Evolutionary conservation across 1,140 invertebrate genomes (phyloP).

Genomic region (Lamellibrachia luymesi): DNA sequence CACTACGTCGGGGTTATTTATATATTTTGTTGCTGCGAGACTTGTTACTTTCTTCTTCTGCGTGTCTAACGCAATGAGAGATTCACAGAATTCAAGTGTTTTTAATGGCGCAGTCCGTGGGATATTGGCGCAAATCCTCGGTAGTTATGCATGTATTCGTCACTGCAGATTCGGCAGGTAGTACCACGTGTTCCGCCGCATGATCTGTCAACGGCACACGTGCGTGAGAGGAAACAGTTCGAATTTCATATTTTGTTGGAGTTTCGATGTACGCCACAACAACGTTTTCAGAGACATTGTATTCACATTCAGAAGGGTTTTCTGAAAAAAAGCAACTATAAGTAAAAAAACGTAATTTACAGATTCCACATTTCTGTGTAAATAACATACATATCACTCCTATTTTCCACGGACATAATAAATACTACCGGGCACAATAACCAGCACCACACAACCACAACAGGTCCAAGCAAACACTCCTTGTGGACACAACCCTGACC

Average conservation of each 20-base stretch:
- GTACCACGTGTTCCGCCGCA: background rate
- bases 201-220: background rate
- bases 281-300: background rate
- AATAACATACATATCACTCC: no score
- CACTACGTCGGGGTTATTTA: background rate
- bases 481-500: no score
- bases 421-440: no score
- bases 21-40: background rate
- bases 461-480: background rate
- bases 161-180: background rate
- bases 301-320: background rate
- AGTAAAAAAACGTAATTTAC: no score
- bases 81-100: background rate
- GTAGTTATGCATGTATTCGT: background rate
- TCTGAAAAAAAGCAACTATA: background rate
- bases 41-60: background rate
- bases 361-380: no score
- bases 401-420: no score
- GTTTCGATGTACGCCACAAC: background rate
- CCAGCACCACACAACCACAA: no score
- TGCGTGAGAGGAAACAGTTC: background rate
- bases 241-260: background rate
- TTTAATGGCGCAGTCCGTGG: background rate
- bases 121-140: background rate
- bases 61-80: background rate